These are phyloP conservation scores for Corythornis cristatus DNA, from an alignment of 2,113 vertebrate genomes.

Conservation along the genomic window DNA sequence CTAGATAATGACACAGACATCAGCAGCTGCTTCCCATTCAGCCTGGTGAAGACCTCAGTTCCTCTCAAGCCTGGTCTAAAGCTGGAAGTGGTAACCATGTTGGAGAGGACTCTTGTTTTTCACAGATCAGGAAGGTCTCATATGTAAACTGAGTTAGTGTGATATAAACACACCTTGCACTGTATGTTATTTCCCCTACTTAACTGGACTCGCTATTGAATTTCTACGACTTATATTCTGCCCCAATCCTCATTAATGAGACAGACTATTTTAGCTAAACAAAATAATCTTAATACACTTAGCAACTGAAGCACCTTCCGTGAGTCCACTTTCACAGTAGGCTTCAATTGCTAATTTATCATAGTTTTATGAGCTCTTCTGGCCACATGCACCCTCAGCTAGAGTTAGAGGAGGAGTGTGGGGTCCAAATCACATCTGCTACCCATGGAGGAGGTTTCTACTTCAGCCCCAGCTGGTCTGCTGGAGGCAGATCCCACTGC, in stretches of 20 bases:
- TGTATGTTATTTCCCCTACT: background rate
- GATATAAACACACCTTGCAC: background rate
- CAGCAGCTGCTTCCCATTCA: background rate
- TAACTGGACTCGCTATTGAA: background rate
- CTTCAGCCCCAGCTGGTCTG: background rate
- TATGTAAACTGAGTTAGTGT: background rate
- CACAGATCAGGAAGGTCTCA: background rate
- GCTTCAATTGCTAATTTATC: background rate
- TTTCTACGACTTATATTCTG: background rate
- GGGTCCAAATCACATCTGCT: background rate
- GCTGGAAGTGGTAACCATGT: background rate
- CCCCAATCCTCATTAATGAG: background rate
- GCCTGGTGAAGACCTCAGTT: background rate
- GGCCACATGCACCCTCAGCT: background rate
- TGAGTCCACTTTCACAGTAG: background rate
- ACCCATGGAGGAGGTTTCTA: background rate
- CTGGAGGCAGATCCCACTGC: background rate
- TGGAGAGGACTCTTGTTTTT: background rate
- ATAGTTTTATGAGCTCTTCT: background rate
- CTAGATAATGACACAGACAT: background rate
- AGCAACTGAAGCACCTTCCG: background rate
- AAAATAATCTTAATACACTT: background rate
- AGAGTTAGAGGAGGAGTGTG: accelerated
- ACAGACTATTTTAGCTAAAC: background rate
- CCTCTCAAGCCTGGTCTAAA: background rate